Base-by-base conservation (phyloP, 2,888 invertebrate species). In the Sicus ferrugineus region DNA sequence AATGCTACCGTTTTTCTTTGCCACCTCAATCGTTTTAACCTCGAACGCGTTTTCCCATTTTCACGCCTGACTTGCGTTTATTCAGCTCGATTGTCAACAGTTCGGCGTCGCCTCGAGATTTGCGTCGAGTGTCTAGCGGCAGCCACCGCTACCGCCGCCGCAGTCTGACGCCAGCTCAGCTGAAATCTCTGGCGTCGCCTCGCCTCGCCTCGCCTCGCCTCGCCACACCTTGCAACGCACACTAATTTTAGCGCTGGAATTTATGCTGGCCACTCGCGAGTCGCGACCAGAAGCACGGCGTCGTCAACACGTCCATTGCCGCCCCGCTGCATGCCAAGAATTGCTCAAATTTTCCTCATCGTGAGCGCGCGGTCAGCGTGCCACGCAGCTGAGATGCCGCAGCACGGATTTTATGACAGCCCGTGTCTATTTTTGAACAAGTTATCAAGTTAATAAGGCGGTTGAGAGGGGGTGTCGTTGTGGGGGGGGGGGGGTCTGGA, bases 171-270 rank as follows among this genome's bases (percentile, higher is more conserved):
- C 16, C 19, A 64, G 30, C 26, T 62, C 62, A 48, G 28, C 48
- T 46, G n/a, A 48, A 28, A 48, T 46, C n/a, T 62, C 48, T 30
- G 28, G 48, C 28, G 14, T 56, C 61, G 26, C 62, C 26, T 62
- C 26, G n/a, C n/a, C n/a, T n/a, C n/a, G n/a, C n/a, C n/a, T 30
- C 42, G 48, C 28, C 23, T 56, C 61, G 26, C 62, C 26, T 62
- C 26, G n/a, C n/a, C n/a, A 19, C 42, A 30, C 28, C 23, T 56
- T 42, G 26, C 62, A 48, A 48, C 26, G 62, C 28, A 30, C 7
- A 34, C 62, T 62, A 62, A 46, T 62, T 62, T 62, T 62, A 54
- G 23, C 54, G 38, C 65, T 65, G 65, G 65, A 65, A 54, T 54
- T 48, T 65, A 19, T 65, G 54, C 54, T 34, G 65, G 26, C 42